A percentile compares a stretch with the other conserved stretches of the same genome.
Conservation (phyloP, 2,888 invertebrate species). For the Itoplectis maculator region DNA sequence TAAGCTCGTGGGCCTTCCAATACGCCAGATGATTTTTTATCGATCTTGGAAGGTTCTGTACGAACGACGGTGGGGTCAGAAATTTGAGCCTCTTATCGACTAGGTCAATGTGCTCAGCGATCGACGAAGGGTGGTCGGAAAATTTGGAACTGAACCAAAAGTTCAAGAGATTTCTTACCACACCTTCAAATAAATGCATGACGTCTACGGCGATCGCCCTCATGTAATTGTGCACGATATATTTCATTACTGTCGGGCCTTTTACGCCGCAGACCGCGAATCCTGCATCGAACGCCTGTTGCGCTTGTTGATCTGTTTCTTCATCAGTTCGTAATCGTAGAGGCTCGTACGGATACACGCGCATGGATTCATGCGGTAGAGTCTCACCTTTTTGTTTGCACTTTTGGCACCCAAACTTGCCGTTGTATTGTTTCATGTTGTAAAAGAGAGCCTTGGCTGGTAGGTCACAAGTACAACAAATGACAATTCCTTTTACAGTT, state of each 20-base stretch:
- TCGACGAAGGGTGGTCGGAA: conserved; percentile 7
- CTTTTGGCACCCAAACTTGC: background rate
- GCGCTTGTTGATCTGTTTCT: background rate
- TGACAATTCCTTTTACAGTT: conserved; percentile 32
- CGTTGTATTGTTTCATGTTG: conserved; percentile 5
- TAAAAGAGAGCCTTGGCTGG: conserved; percentile 14
- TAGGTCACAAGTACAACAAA: conserved; percentile 1
- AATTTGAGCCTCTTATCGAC: conserved; percentile 17
- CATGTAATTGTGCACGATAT: conserved; percentile 11
- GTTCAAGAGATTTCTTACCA: conserved; percentile 1
- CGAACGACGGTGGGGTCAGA: conserved; percentile 29
- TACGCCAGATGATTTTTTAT: conserved; percentile 13
- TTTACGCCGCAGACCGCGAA: conserved; percentile 27
- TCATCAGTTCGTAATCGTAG: conserved; percentile 2
- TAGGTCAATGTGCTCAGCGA: background rate
- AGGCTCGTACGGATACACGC: background rate
- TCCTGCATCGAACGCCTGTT: background rate
- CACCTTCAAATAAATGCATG: conserved; percentile 44
- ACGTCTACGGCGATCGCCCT: conserved; percentile 23
- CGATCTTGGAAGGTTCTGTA: conserved; percentile 29
- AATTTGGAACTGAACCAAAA: conserved; percentile 17
- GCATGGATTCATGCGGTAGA: background rate
- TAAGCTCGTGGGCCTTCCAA: conserved; percentile 40
- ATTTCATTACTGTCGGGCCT: conserved; percentile 10
- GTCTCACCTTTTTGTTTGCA: background rate